These are phyloP conservation scores for Calameuta pallipes DNA, from an alignment of 2,888 invertebrate genomes.

Conservation along the genomic window DNA sequence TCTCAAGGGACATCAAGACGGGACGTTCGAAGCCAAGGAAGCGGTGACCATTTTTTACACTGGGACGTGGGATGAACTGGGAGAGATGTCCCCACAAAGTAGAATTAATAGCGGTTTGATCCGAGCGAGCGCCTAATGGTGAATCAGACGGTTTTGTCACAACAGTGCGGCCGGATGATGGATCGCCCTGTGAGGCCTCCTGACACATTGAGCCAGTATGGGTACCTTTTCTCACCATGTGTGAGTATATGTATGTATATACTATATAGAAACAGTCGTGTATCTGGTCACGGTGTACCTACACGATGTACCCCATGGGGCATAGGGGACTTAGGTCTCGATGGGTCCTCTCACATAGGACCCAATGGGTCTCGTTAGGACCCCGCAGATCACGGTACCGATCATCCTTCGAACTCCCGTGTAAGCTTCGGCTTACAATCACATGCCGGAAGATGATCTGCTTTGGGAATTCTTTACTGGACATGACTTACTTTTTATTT, in stretches of 20 bases:
- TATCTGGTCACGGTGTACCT: conserved; percentile 7
- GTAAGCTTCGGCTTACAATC: conserved; percentile 22
- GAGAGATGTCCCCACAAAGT: conserved; percentile 19
- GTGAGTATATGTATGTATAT: background rate
- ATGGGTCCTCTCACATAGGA: conserved; percentile 9
- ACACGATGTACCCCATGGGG: conserved; percentile 17
- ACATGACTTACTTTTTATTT: background rate
- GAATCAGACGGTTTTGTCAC: conserved; percentile 25
- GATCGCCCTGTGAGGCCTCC: conserved; percentile 20
- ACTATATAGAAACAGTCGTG: background rate
- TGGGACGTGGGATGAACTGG: conserved; percentile 12
- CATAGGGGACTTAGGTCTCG: conserved; percentile 2
- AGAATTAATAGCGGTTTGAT: conserved; percentile 25
- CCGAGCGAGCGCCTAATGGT: conserved; percentile 20
- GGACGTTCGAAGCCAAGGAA: conserved; percentile 1
- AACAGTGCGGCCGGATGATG: conserved; percentile 21
- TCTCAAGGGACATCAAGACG: conserved; percentile 1
- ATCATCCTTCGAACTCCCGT: conserved; percentile 21
- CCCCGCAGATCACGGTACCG: conserved; percentile 18
- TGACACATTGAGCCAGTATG: conserved; percentile 12
- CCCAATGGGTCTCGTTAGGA: conserved; percentile 23
- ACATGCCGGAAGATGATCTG: conserved; percentile 24
- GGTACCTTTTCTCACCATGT: background rate
- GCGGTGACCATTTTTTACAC: conserved; percentile 9
- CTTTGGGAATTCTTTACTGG: conserved; percentile 13